Base-by-base conservation (phyloP, 2,113 vertebrate genomes). In the Alexandromys fortis region DNA sequence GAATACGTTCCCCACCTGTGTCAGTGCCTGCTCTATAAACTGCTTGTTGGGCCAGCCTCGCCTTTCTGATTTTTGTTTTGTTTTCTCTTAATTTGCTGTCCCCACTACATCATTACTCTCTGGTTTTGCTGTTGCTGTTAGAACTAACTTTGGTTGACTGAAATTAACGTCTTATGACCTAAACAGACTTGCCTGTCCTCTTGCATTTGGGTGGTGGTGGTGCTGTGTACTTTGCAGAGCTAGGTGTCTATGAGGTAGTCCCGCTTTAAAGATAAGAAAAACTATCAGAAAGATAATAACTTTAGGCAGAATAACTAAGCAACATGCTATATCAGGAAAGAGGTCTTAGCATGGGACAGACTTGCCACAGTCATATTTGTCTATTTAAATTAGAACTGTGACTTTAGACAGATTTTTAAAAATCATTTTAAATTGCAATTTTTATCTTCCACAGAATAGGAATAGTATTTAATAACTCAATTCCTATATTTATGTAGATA, bases 51-150 rank as follows among this genome's bases (percentile, higher is more conserved):
- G 73, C 68, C 11, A 85, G 42, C n/a, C 63, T 92, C 79, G 70
- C 17, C n/a, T 81, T 86, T 96, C 89, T 76, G 30, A 33, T 90
- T 87, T 75, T 24, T 42, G 70, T 83, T 96, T 94, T 89, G 22
- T 75, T 92, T 76, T 86, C 22, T 45, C 88, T 73, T 94, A 61
- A 5, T 67, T 89, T 67, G 86, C 90, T 96, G 45, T 68, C 68
- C 35, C 73, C 52, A 38, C 28, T 22, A 11, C 28, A 55, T 72
- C 7, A 1, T 88, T 94, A 65, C 49, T 72, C 17, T 38, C 65
- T 76, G 42, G 49, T 35, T 61, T 88, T 78, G 1, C 58, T 78
- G 12, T 61, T 52, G 35, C 75, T 90, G n/a, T 92, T 89, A 76
- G 67, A 89, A 72, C 86, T 89, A 78, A 87, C 26, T 92, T 91